Base-by-base conservation (phyloP, 2,797 vertebrate species). In the Sternotherus odoratus region DNA sequence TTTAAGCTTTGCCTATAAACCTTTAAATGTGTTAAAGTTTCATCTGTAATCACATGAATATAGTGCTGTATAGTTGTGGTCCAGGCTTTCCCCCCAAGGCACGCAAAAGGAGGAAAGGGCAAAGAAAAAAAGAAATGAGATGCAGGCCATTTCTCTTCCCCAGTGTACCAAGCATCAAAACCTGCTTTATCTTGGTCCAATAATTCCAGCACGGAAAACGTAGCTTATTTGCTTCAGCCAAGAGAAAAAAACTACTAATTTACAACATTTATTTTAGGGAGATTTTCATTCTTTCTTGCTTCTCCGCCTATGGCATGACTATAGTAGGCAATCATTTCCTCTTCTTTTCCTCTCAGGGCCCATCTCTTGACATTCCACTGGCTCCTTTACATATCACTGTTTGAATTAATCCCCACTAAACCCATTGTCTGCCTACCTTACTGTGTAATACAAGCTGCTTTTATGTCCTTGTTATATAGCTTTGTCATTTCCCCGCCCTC, bases 181-280 rank as follows among this genome's bases (percentile, higher is more conserved):
- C 66, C 91, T 96, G 95, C 90, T 94, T 84, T 83, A 86, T 90
- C 66, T 92, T 88, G 49, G 57, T 91, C 66, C 88, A 93, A 95
- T 92, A 96, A 15, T 83, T 92, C 79, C 94, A 92, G 91, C 91
- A 95, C 74, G 94, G 46, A 95, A 94, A 97, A 82, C 51, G 90
- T 74, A 77, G 36, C 19, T 83, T 91, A 88, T 82, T 85, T 87
- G 26, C 88, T 48, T 30, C 39, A 60, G 28, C 92, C 93, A 87
- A 46, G 91, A 75, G 46, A 26, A 84, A 89, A 51, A 84, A 24
- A 87, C 80, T 92, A 36, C 77, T 48, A 83, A 57, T 48, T 92
- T 28, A 46, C 7, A 28, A 48, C 11, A 48, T 48, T 75, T 46
- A 26, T 75, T 48, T 75, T 28, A 30, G 39, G 24, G 26, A 48